Conservation (phyloP, 2,113 vertebrate genomes). For the human (Homo sapiens) region DNA sequence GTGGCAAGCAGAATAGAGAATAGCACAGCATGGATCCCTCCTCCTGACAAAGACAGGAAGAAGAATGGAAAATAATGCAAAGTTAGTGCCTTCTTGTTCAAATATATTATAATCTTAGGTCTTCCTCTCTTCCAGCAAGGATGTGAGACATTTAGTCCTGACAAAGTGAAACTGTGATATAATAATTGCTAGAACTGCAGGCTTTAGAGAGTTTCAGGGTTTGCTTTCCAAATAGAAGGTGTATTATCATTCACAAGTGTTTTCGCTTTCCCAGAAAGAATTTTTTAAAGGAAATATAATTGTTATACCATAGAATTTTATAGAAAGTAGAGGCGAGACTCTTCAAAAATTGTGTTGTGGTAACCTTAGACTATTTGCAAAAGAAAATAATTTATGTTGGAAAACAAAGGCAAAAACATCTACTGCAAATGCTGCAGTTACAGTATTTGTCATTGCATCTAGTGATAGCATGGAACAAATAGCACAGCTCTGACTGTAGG, state of each 20-base stretch:
- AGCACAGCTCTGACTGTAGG: background rate
- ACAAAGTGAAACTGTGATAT: constrained; percentile 77
- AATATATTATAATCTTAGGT: constrained; percentile 82
- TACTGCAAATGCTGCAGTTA: background rate
- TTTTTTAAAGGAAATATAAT: constrained; percentile 28
- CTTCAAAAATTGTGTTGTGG: background rate
- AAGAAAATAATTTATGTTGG: background rate
- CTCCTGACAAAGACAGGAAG: constrained; percentile 78
- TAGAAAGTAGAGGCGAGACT: background rate
- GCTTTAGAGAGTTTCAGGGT: constrained; percentile 57
- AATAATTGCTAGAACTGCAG: constrained; percentile 78
- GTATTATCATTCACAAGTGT: constrained; percentile 70
- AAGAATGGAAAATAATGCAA: constrained; percentile 88
- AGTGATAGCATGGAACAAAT: background rate
- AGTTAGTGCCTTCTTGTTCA: constrained; percentile 84
- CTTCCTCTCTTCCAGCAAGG: constrained; percentile 76
- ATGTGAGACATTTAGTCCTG: constrained; percentile 82
- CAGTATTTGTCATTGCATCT: background rate
- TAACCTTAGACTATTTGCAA: background rate
- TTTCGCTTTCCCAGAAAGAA: constrained; percentile 73
- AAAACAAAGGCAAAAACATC: background rate
- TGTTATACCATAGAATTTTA: background rate
- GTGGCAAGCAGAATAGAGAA: constrained; percentile 85
- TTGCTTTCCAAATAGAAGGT: constrained; percentile 63
- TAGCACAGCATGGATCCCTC: constrained; percentile 84